phyloP scores from a whole-genome alignment of 1,140 invertebrate genomes.

The Drosophila sucinea region DNA sequence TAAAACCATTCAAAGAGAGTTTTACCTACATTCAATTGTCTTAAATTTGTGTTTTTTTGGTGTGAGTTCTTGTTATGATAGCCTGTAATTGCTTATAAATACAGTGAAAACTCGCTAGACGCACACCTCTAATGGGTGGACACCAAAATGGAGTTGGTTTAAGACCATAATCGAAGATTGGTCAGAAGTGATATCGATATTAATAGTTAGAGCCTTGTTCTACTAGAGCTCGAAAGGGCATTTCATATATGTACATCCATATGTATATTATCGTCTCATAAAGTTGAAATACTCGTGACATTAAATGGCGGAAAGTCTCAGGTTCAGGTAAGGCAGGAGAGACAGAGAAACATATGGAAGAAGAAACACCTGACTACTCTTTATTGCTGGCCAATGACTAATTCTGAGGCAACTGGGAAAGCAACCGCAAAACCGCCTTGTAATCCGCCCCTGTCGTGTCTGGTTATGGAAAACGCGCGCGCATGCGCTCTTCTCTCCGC shows the following conservation, averaged over 20 bases:
- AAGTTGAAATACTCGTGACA: not conserved
- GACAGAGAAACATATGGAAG: not conserved
- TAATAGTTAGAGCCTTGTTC: no score
- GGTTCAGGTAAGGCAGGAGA: not conserved
- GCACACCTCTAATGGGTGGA: no score
- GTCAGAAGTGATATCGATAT: no score
- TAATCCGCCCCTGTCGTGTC: constrained; percentile 27
- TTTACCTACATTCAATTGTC: no score
- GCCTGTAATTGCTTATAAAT: no score
- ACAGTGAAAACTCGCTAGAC: no score
- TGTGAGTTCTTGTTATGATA: no score
- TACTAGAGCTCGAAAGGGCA: not conserved
- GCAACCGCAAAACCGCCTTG: constrained; percentile 45
- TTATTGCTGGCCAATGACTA: constrained; percentile 12
- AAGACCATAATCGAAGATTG: no score
- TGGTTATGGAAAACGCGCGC: constrained; percentile 58
- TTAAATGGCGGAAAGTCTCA: not conserved
- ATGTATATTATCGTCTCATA: not conserved
- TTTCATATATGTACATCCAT: not conserved
- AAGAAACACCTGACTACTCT: constrained; percentile 55
- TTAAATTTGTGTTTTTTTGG: no score
- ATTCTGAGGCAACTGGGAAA: constrained; percentile 37
- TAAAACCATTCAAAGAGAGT: not conserved
- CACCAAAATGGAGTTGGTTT: no score
- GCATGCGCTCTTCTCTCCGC: constrained; percentile 49